Base-by-base conservation (phyloP, 2,888 invertebrate species). In the Sarcophaga caerulescens region DNA sequence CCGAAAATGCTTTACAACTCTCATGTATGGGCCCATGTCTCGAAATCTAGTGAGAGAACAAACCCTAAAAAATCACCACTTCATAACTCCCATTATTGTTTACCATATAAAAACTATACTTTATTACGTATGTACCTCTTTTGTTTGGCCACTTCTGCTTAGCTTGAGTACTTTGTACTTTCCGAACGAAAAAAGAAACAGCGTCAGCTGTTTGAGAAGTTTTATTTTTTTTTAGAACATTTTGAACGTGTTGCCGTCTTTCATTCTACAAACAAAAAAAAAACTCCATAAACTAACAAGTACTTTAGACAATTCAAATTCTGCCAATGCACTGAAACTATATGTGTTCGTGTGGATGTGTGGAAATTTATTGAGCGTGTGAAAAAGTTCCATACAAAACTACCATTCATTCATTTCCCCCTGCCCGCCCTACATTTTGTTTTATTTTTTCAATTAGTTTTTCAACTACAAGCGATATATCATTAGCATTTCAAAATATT, bases 131-230 rank as follows among this genome's bases (percentile, higher is more conserved):
- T 25, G 65, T 66, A 57, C 25, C 63, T 23, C 17, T 17, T 44
- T 14, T 3, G 14, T 68, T 62, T 8, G 11, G 21, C 74, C 74
- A 44, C 4, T 74, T 44, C 81, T 81, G 77, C 17, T 44, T 6
- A 35, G 10, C 8, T 8, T 79, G 23, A 62, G 68, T 69, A 59
- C 62, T 73, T 59, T 25, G 57, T 14, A 4, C 35, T 35, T 10
- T 35, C 35, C 35, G 5, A 12, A 52, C 8, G 5, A 4, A 52
- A 52, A 52, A 52, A 52, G 5, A 63, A 82, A 45, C 66, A 71
- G 82, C 79, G 85, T 82, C 85, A 85, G 85, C 82, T 85, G 85
- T 78, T 82, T 21, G 62, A 75, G 68, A 81, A 75, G 69, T 81
- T 19, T 77, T 59, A 62, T 35, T 65, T 47, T 65, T 65, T 70